A percentile compares a stretch with the other conserved stretches of the same genome.
phyloP scores from a whole-genome alignment of 2,797 vertebrate species.

The Thunnus albacares region DNA sequence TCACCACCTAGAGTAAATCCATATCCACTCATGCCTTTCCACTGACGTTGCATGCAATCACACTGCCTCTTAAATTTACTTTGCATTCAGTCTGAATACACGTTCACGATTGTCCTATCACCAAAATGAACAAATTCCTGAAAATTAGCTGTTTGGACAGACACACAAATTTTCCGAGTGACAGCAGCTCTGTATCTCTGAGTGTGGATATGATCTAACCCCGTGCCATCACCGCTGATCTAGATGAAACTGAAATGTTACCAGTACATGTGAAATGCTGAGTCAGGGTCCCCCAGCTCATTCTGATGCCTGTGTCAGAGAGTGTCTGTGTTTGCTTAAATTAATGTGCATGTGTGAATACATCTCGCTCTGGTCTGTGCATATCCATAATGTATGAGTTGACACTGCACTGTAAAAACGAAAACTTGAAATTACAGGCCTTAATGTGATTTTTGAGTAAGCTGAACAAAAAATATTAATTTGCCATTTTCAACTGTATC shows the following conservation, averaged over 20 bases:
- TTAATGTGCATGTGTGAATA: slow-evolving; percentile 64
- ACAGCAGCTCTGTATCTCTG: slow-evolving; percentile 2
- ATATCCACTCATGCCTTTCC: not conserved
- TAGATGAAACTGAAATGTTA: slow-evolving; percentile 47
- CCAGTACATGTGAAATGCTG: slow-evolving; percentile 53
- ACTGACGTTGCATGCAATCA: not conserved
- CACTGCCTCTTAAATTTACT: not conserved
- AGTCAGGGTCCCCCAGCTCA: slow-evolving; percentile 59
- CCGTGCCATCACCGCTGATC: slow-evolving; percentile 20
- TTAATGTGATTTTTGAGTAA: no score
- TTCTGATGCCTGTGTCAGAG: slow-evolving; percentile 50
- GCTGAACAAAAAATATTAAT: no score
- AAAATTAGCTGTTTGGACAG: not conserved
- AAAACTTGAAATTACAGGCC: no score
- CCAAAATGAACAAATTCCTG: not conserved
- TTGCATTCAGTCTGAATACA: no score
- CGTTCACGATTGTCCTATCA: not conserved
- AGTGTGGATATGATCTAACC: slow-evolving; percentile 6
- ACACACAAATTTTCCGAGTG: not conserved
- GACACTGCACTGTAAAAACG: slow-evolving; percentile 10
- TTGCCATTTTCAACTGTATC: no score
- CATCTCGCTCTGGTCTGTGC: slow-evolving; percentile 53
- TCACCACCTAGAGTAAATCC: no score
- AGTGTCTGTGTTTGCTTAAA: slow-evolving; percentile 69
- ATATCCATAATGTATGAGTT: slow-evolving; percentile 74